Evolutionary conservation across 2,888 invertebrate species (phyloP).

Genomic region (Nemoura dubitans): DNA sequence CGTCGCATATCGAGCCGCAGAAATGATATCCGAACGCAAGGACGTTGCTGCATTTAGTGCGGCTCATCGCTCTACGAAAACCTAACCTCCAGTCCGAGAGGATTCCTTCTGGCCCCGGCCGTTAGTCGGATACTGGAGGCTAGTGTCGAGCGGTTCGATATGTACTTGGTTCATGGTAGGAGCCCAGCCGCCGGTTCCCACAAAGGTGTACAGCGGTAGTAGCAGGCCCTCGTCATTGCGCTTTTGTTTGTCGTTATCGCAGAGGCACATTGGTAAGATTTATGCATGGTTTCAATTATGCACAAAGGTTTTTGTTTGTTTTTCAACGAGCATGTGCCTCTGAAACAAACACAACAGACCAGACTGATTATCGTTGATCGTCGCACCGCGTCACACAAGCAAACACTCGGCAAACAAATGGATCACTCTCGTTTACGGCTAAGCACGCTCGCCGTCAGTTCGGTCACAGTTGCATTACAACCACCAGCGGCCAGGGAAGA

Average conservation of each 20-base stretch:
- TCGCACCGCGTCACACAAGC: background rate
- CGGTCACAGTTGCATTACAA: background rate
- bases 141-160: background rate
- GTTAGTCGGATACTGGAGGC: constrained; percentile 1
- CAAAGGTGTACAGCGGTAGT: background rate
- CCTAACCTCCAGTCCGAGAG: constrained; percentile 4
- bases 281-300: background rate
- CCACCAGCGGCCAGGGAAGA: background rate
- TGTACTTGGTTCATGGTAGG: background rate
- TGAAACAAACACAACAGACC: constrained; percentile 73
- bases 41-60: background rate
- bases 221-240: background rate
- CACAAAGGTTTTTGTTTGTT: background rate
- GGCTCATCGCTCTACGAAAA: background rate
- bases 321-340: constrained; percentile 83
- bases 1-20: background rate
- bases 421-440: background rate
- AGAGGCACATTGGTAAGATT: constrained; percentile 27
- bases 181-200: background rate
- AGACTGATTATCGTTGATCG: constrained; percentile 61
- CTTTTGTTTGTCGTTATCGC: constrained; percentile 12
- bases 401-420: background rate
- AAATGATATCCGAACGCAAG: background rate
- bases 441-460: background rate
- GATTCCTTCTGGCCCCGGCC: background rate